Conservation (phyloP, 2,113 vertebrate genomes). For the Dromaius novaehollandiae region DNA sequence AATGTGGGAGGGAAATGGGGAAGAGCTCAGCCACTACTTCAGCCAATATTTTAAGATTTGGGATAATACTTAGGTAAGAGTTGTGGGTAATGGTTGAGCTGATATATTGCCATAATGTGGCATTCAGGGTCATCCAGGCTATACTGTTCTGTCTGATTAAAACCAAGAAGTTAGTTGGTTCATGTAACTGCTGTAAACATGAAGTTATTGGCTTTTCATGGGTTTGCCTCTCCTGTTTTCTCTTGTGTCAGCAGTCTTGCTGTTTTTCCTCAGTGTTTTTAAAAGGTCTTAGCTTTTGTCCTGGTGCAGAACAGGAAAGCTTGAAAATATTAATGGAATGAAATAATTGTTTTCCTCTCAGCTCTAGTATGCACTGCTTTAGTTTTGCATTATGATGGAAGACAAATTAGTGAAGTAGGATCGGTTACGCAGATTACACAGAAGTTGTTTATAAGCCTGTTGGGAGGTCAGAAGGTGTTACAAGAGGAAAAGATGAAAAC, state of each 20-base stretch:
- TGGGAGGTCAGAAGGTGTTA: constrained; percentile 63
- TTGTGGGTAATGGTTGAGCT: not conserved
- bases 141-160: not conserved
- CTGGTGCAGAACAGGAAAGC: constrained; percentile 43
- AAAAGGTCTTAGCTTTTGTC: constrained; percentile 34
- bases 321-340: constrained; percentile 45
- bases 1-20: not conserved
- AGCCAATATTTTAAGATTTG: not conserved
- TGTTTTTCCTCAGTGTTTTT: constrained; percentile 43
- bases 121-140: not conserved
- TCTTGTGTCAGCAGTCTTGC: constrained; percentile 18
- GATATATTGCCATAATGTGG: not conserved
- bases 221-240: constrained; percentile 9
- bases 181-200: not conserved
- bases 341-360: constrained; percentile 45
- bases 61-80: not conserved
- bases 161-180: not conserved
- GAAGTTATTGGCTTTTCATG: not conserved
- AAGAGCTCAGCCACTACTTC: not conserved
- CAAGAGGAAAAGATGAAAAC: constrained; percentile 69
- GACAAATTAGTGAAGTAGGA: constrained; percentile 28
- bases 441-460: constrained; percentile 64
- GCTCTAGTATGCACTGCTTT: not conserved
- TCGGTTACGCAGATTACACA: constrained; percentile 43
- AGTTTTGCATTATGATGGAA: constrained; percentile 3